Percentiles rank a stretch among this genome's conserved stretches.
These are phyloP conservation scores for Microctenopoma stevenorrisi DNA, from an alignment of 2,797 vertebrate genomes.

Conservation along the genomic window DNA sequence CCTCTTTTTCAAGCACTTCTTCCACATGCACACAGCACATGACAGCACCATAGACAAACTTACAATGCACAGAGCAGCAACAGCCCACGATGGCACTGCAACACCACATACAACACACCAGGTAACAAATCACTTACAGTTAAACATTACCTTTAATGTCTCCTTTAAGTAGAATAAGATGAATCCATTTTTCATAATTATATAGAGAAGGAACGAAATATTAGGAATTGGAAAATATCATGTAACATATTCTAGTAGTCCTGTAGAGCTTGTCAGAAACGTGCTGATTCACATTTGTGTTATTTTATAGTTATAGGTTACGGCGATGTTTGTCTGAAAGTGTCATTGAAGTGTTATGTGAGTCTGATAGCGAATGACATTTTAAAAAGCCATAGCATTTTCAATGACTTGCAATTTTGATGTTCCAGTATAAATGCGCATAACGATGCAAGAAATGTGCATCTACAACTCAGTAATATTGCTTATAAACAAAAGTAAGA, in stretches of 20 bases:
- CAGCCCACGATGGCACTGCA: slow-evolving; percentile 92
- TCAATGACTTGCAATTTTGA: slow-evolving; percentile 7
- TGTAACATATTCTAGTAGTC: not conserved
- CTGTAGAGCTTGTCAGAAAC: slow-evolving; percentile 6
- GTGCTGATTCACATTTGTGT: slow-evolving; percentile 9
- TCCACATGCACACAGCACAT: slow-evolving; percentile 92
- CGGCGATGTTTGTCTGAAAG: not conserved
- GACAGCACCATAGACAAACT: slow-evolving; percentile 88
- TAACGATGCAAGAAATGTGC: not conserved
- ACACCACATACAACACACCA: slow-evolving; percentile 37
- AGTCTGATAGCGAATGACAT: slow-evolving; percentile 4
- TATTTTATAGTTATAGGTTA: not conserved
- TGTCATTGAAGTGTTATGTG: not conserved
- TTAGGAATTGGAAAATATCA: not conserved
- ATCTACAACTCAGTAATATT: not conserved
- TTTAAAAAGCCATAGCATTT: slow-evolving; percentile 1
- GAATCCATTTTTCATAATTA: not conserved
- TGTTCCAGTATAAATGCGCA: not conserved
- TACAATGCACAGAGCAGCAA: slow-evolving; percentile 91
- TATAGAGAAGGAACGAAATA: not conserved
- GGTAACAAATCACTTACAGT: not conserved
- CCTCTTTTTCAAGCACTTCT: slow-evolving; percentile 95
- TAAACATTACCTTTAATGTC: not conserved
- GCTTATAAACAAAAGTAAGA: not conserved
- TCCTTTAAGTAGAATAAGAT: not conserved